Conservation (phyloP, 1,140 invertebrate genomes). For the Caerostris extrusa region DNA sequence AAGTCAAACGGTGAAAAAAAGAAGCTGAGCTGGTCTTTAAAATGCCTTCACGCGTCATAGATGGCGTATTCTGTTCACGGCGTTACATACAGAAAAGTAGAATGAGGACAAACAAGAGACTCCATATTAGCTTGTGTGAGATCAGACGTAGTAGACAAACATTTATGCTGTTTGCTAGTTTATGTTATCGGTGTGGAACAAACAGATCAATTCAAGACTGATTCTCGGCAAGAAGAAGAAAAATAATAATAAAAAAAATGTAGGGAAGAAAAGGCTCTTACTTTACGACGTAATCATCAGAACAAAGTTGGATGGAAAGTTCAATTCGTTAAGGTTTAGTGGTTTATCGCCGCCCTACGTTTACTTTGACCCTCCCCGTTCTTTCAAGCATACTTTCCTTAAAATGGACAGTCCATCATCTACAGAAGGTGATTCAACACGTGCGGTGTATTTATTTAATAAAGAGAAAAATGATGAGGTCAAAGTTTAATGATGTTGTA, state of each 20-base stretch:
- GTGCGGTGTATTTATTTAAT: slow-evolving; percentile 9
- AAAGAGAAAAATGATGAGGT: slow-evolving; percentile 19
- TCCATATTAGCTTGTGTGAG: slow-evolving; percentile 67
- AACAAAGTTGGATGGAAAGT: not conserved
- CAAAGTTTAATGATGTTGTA: slow-evolving; percentile 49
- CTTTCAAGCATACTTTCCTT: not conserved
- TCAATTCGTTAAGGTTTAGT: slow-evolving; percentile 49
- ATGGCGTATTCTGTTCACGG: slow-evolving; percentile 64
- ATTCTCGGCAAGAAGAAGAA: slow-evolving; percentile 48
- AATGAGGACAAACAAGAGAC: slow-evolving; percentile 68
- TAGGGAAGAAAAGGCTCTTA: slow-evolving; percentile 6
- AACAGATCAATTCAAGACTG: slow-evolving; percentile 66
- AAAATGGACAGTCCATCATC: not conserved
- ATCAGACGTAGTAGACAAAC: slow-evolving; percentile 70
- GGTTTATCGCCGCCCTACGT: slow-evolving; percentile 4
- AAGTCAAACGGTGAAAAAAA: slow-evolving; percentile 63
- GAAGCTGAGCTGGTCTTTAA: slow-evolving; percentile 34
- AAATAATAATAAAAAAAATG: not conserved
- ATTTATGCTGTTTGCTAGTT: slow-evolving; percentile 72
- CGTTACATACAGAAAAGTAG: slow-evolving; percentile 42
- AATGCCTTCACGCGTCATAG: slow-evolving; percentile 60
- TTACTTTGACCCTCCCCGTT: not conserved
- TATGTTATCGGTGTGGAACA: slow-evolving; percentile 73
- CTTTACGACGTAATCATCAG: slow-evolving; percentile 55
- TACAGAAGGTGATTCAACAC: not conserved